phyloP scores from a whole-genome alignment of 2,113 vertebrate genomes.

The rabbit (Oryctolagus cuniculus) region mOryCun1.1 NC_091438.1:4533001-4533500 shows the following conservation, averaged over 20 bases:
- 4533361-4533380: not conserved
- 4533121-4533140: not conserved
- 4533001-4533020: slow-evolving; percentile 84
- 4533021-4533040: not conserved
- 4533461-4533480: not conserved
- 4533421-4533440: not conserved
- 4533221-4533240: not conserved
- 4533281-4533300: not conserved
- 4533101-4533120: not conserved
- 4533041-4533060: not conserved
- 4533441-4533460: not conserved
- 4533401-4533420: not conserved
- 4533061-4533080: slow-evolving; percentile 17
- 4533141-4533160: not conserved
- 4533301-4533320: not conserved
- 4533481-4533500: too few species aligned
- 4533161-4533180: not conserved
- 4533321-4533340: not conserved
- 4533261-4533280: not conserved
- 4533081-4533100: not conserved
- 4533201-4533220: not conserved
- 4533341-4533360: not conserved
- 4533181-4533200: not conserved
- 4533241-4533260: not conserved
- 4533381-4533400: not conserved